Conservation (phyloP, 2,797 vertebrate genomes). For the Typhlichthys subterraneus region DNA sequence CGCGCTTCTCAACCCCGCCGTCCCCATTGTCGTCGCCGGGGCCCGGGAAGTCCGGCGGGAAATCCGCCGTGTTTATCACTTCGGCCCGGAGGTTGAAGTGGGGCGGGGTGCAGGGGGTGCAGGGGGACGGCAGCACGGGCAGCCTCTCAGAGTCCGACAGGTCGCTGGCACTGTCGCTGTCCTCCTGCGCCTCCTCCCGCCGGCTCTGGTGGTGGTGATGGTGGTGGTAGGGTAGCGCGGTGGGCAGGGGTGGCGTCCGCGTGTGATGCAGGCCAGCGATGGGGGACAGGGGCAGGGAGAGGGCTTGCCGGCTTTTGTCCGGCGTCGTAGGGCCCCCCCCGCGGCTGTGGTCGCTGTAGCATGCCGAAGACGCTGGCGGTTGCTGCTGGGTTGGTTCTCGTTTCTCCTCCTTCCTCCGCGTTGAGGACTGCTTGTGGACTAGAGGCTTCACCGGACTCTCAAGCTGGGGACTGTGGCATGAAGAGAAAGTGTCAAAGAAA, state of each 20-base stretch:
- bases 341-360: conserved; percentile 56
- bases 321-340: conserved; percentile 28
- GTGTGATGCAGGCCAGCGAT: conserved; percentile 72
- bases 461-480: conserved; percentile 64
- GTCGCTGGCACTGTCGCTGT: conserved; percentile 93
- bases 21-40: conserved; percentile 58
- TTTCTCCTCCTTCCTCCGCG: conserved; percentile 68
- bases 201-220: conserved; percentile 76
- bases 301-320: conserved; percentile 71
- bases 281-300: conserved; percentile 78
- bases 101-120: conserved; percentile 89
- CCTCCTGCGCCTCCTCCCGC: conserved; percentile 59
- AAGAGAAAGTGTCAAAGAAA: conserved; percentile 1
- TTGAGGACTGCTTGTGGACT: conserved; percentile 59
- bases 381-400: conserved; percentile 38
- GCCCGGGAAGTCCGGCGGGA: conserved; percentile 74
- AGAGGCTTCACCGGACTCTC: conserved; percentile 66
- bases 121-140: conserved; percentile 86
- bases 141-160: conserved; percentile 94
- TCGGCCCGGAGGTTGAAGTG: conserved; percentile 92
- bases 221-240: conserved; percentile 61
- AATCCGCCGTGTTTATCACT: conserved; percentile 83
- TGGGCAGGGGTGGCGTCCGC: conserved; percentile 44
- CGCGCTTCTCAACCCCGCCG: conserved; percentile 50
- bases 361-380: conserved; percentile 44